Evolutionary conservation across 2,113 vertebrate genomes (phyloP), one percentile per base, ranked within the genome.

Genomic region (Phodopus roborovskii): DNA sequence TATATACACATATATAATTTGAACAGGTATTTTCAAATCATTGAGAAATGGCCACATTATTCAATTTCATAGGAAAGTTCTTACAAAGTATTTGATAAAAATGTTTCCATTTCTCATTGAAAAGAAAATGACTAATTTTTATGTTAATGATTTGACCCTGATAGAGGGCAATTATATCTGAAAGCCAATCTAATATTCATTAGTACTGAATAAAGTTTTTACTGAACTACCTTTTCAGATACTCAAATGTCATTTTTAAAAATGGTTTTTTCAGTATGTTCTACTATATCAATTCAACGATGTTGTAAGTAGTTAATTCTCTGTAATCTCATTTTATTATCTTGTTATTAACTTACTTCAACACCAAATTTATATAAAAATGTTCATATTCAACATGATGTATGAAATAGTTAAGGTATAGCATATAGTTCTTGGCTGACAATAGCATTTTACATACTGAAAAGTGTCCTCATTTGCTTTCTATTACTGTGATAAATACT

Each of bases 111-210:
- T 95, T 95, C 78, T 94, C 60, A 93, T 53, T 88, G 74, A 95
- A 95, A 95, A 86, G 94, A 95, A 97, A 96, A 97, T 92, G 96
- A 92, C 48, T 97, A 92, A 96, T 97, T 94, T 97, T 95, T 92
- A 96, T 79, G 77, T 95, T 95, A 97, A 97, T 95, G 68, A 62
- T 92, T 64, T 97, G 97, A 98, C 96, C 92, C 91, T 89, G 89
- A 91, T 75, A 95, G 92, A 97, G 95, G 96, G 91, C 82, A 97
- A 97, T 97, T 96, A 96, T 96, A 50, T 95, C 68, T 87, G 77
- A 96, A 95, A 97, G 78, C 68, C 85, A 98, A 97, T 97, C 85
- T 97, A 91, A 96, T 96, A 97, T 97, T 97, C 95, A 98, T 97
- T 96, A 97, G 12, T 68, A 68, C 78, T 74, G 91, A 97, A 97